Evolutionary conservation across 2,113 vertebrate genomes (phyloP).

Genomic region (Peromyscus leucopus): DNA sequence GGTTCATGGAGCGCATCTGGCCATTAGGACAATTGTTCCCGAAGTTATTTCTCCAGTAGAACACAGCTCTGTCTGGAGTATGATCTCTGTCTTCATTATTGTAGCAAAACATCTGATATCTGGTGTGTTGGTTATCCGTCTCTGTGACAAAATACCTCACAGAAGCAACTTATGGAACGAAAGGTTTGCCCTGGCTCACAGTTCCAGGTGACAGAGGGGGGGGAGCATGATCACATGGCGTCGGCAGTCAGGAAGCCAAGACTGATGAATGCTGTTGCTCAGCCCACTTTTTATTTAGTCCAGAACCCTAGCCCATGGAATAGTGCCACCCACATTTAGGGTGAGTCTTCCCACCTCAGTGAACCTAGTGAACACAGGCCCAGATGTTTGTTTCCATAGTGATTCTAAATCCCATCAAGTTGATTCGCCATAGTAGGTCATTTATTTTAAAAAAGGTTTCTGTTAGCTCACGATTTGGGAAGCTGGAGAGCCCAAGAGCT

Average conservation of each 20-base stretch:
- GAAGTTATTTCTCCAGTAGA: neutral
- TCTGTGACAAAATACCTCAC: neutral
- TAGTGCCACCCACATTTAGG: no score
- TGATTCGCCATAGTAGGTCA: neutral
- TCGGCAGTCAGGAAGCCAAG: neutral
- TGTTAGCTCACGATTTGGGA: neutral
- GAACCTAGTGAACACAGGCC: neutral
- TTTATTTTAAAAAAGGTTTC: neutral
- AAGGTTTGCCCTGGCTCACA: no score
- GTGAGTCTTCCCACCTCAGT: neutral
- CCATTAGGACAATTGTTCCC: neutral
- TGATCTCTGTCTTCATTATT: neutral
- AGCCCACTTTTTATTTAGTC: neutral
- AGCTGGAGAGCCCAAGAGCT: neutral
- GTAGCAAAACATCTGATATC: neutral
- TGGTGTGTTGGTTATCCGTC: no score
- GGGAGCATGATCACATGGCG: neutral
- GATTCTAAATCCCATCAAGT: neutral
- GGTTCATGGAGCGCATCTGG: neutral
- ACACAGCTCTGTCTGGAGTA: neutral
- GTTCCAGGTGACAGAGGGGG: neutral
- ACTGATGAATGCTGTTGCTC: neutral
- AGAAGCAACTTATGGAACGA: neutral
- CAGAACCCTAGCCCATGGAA: neutral
- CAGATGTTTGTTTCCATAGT: neutral